Evolutionary conservation across 2,113 vertebrate genomes (phyloP).

Genomic region (Leptodactylus fuscus): DNA sequence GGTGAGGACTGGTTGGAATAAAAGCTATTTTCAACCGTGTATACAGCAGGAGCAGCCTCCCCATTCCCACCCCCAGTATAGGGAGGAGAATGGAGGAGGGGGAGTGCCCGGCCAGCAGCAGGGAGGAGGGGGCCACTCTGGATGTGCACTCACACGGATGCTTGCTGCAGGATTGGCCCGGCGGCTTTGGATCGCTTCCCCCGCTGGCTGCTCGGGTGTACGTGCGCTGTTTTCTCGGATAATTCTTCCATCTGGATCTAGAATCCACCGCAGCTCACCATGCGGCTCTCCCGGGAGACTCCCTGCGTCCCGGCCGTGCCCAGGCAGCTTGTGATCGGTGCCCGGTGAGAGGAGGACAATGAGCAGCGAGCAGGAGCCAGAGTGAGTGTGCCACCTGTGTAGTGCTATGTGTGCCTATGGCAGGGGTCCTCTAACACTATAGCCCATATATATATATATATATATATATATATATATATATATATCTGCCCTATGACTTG

Average conservation of each 20-base stretch:
- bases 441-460: too few species aligned
- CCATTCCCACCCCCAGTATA: slow-evolving; percentile 33
- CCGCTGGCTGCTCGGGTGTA: not conserved
- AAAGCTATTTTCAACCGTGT: too few species aligned
- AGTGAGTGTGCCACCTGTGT: slow-evolving; percentile 53
- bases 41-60: not conserved
- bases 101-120: not conserved
- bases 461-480: too few species aligned
- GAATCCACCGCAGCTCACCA: slow-evolving; percentile 1
- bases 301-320: slow-evolving; percentile 41
- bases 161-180: slow-evolving; percentile 55
- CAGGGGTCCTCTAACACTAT: too few species aligned
- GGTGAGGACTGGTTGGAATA: too few species aligned
- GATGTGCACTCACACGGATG: slow-evolving; percentile 52
- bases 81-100: slow-evolving; percentile 43
- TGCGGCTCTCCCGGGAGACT: slow-evolving; percentile 46
- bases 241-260: not conserved
- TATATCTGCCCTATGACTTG: too few species aligned
- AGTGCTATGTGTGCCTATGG: not conserved
- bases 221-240: not conserved
- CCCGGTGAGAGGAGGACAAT: slow-evolving; percentile 58
- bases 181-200: slow-evolving; percentile 20
- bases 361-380: slow-evolving; percentile 55
- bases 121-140: slow-evolving; percentile 41
- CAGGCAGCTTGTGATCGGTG: slow-evolving; percentile 51